A percentile compares a stretch with the other conserved stretches of the same genome.
Evolutionary conservation across 2,797 vertebrate species (phyloP).

Genomic region (Protosalanx chinensis): DNA sequence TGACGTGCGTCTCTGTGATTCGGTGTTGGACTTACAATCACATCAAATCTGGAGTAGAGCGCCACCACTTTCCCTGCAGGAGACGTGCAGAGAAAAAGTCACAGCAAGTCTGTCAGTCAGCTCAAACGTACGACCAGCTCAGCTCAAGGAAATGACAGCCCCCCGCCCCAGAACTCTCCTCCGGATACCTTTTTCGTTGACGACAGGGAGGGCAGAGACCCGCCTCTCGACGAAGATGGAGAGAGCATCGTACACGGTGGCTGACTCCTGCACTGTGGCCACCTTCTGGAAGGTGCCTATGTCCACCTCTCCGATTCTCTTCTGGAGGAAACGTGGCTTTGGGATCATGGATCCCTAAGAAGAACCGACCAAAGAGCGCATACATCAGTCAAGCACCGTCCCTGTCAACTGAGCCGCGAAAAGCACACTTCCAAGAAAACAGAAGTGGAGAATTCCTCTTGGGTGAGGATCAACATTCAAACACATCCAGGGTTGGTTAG

Average conservation of each 20-base stretch:
- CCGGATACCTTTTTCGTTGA: conserved; percentile 81
- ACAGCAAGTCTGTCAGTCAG: neutral
- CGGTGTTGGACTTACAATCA: conserved; percentile 86
- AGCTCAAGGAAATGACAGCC: neutral
- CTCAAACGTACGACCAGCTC: neutral
- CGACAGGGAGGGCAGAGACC: conserved; percentile 89
- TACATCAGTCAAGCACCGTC: neutral
- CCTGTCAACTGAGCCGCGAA: neutral
- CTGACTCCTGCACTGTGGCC: conserved; percentile 82
- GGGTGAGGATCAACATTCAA: too few relatives aligned
- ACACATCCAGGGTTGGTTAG: too few relatives aligned
- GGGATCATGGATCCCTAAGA: conserved; percentile 82
- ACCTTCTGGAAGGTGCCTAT: conserved; percentile 88
- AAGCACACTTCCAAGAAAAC: neutral
- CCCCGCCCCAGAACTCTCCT: too few relatives aligned
- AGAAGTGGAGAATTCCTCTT: too few relatives aligned
- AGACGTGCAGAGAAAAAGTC: conserved; percentile 7
- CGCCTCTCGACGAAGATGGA: conserved; percentile 89
- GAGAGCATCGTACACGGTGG: conserved; percentile 81
- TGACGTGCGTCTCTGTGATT: neutral
- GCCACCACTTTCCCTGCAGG: conserved; percentile 88
- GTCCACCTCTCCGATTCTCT: conserved; percentile 80
- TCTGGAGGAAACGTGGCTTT: conserved; percentile 85
- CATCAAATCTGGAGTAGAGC: conserved; percentile 93
- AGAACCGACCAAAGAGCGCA: neutral